Evolutionary conservation across 2,113 vertebrate genomes (phyloP), one percentile per base, ranked within the genome.

Genomic region (Sapayoa aenigma): DNA sequence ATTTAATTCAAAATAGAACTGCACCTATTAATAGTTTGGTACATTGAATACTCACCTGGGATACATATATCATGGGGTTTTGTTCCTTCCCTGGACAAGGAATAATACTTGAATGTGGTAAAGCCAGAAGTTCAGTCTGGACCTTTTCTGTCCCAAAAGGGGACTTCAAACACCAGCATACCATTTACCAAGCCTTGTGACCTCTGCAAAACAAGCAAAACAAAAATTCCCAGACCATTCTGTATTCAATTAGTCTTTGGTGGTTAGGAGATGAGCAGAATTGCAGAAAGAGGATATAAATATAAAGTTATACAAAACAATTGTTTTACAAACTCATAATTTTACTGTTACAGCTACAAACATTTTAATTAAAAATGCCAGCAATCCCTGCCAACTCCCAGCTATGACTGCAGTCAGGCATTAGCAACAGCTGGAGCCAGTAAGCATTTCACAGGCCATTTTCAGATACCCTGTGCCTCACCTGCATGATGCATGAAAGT

Each of bases 1-100:
- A 86, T 77, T 94, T 73, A 74, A 94, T 92, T 90, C 33, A 74
- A 81, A 95, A 87, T 41, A 19, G n/a, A 90, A 91, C 47, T 59
- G 60, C 35, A 71, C 19, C 42, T 84, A n/a, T 2, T 93, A 90
- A 81, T 74, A 78, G 27, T 65, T 83, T 55, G 27, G 55, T 67
- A 87, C 5, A 4, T 9, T 55, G 80, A 90, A 59, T 86, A 74
- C 44, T 89, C 80, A 90, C 44, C 80, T 37, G 35, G 71, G 56
- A 71, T 58, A 77, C 6, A 2, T 41, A 42, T 46, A 47, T 50
- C 24, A 33, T 15, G 25, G 23, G 10, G 18, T 83, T 80, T 59
- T 80, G 7, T 56, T 92, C 56, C 77, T 60, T 71, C 73, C 22
- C 35, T 59, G 67, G 63, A 55, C 27, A 63, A 84, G 47, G 46